phyloP scores from a whole-genome alignment of 2,113 vertebrate genomes.

The Micronisus gabar region DNA sequence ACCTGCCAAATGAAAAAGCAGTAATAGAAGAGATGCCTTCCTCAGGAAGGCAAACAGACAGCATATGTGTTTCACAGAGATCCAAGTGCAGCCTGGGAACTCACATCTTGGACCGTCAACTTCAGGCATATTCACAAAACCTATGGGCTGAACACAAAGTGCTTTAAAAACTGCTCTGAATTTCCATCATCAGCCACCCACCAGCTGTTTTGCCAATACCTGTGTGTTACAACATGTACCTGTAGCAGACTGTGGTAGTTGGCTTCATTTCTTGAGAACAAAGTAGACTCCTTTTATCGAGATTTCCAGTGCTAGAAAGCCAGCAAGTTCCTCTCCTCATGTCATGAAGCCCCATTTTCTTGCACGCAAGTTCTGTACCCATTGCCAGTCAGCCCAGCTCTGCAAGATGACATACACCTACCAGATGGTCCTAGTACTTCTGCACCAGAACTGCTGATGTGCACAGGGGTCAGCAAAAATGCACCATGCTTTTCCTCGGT shows the following conservation, averaged over 20 bases:
- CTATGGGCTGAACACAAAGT: neutral
- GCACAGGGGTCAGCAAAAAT: neutral
- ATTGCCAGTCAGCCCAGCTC: neutral
- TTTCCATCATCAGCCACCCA: neutral
- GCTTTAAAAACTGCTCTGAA: neutral
- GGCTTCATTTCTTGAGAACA: neutral
- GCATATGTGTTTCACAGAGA: neutral
- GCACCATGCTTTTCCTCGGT: neutral
- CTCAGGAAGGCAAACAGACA: neutral
- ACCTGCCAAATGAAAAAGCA: neutral
- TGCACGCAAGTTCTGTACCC: neutral
- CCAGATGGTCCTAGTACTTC: neutral
- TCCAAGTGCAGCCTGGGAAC: neutral
- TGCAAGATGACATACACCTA: neutral
- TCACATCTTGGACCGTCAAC: accelerated
- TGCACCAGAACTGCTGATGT: constrained; percentile 14
- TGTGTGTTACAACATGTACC: constrained; percentile 2
- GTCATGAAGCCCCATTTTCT: neutral
- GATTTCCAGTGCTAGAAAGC: neutral
- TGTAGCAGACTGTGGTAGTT: neutral
- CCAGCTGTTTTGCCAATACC: neutral
- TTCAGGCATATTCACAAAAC: neutral
- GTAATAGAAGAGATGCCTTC: neutral
- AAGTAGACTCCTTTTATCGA: neutral
- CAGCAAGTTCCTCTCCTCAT: neutral